Evolutionary conservation across 35 echinoderm and acorn worm genomes (phyloP), one percentile per base, ranked within the genome.

Genomic region (Apostichopus japonicus): DNA sequence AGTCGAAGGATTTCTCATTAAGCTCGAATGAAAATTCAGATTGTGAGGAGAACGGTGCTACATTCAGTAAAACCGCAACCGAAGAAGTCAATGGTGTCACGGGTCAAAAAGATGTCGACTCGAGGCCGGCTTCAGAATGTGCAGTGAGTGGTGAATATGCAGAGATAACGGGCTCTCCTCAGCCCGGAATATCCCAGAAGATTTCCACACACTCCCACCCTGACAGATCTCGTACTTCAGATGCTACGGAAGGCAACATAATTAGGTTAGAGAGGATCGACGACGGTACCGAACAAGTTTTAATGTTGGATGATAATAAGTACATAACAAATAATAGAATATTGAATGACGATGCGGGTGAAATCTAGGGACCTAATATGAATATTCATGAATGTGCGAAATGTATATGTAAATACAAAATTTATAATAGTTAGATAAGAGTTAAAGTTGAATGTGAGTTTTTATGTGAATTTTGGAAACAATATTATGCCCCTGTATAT

Each of bases 321-420:
- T 87, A 87, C 27, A 87, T 87, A 87, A 24, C 22, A 44, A 62
- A 87, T 51, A 61, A 21, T 23, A 87, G 57, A 61, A 61, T 61
- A 13, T 61, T 13, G 57, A 13, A 8, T 61, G 57, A 61, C 7
- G 13, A 61, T 10, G 8, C 57, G 13, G 57, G 8, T 13, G 57
- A 61, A 13, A 61, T 61, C 7, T 61, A 61, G 57, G 57, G 13
- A 61, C 5, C 7, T 61, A 13, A 61, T 61, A 61, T 61, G 57
- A 61, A 61, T 61, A 61, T 61, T 61, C 57, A 61, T 3, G 33
- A 44, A 3, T 61, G 57, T 61, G 8, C 8, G 57, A 61, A 61
- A 0, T 8, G 57, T 61, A 7, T 61, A 61, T 61, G 57, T 61
- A 61, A 61, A 61, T 61, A 61, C 57, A 61, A 61, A 61, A 61